Evolutionary conservation across 2,888 invertebrate genomes (phyloP).

Genomic region (Noctua janthe): DNA sequence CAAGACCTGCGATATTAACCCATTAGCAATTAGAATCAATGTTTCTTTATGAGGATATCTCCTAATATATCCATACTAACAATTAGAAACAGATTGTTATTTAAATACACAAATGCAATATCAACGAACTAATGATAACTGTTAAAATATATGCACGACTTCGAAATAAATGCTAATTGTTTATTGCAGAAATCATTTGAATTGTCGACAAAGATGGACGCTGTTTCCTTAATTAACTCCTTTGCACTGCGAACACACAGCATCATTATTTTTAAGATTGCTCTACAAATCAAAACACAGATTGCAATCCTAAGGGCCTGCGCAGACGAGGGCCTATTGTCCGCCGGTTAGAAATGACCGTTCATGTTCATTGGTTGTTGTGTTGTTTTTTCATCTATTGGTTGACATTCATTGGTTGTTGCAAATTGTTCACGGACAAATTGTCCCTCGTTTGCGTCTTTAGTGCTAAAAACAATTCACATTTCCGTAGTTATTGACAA

Average conservation of each 20-base stretch:
- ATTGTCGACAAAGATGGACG: neutral
- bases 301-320: neutral
- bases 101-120: neutral
- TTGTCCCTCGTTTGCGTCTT: no score
- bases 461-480: neutral
- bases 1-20: neutral
- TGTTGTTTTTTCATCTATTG: no score
- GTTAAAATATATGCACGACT: slow-evolving; percentile 17
- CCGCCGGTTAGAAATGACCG: no score
- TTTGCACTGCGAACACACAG: neutral
- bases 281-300: neutral
- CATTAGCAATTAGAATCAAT: slow-evolving; percentile 3
- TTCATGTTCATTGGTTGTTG: no score
- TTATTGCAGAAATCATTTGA: neutral
- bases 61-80: no score
- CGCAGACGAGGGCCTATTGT: no score
- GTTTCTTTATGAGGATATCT: neutral
- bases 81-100: slow-evolving; percentile 16
- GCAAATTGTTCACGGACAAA: no score
- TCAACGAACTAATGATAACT: slow-evolving; percentile 12
- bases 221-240: neutral
- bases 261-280: neutral
- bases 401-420: no score
- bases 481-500: neutral
- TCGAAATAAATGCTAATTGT: slow-evolving; percentile 4